These are phyloP conservation scores for Hemicentrotus pulcherrimus DNA, from an alignment of 35 echinoderm and acorn worm genomes.

Conservation along the genomic window DNA sequence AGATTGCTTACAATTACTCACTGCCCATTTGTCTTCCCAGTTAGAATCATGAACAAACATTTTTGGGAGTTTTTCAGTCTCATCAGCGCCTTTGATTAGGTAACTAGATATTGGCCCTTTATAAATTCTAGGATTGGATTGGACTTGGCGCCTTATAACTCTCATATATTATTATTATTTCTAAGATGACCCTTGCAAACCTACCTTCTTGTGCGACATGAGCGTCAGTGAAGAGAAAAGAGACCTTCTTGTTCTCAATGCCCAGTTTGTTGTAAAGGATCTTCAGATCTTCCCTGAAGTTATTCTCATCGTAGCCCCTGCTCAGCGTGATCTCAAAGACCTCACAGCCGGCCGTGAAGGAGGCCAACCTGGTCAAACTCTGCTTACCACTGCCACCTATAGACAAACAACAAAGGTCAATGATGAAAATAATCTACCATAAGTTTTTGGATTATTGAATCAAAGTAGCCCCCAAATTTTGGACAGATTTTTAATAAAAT, in stretches of 20 bases:
- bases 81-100: too few relatives aligned
- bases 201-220: constrained; percentile 97
- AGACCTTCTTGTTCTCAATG: constrained; percentile 91
- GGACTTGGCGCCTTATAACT: too few relatives aligned
- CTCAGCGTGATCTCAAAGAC: constrained; percentile 99
- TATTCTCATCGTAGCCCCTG: constrained; percentile 96
- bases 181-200: background rate
- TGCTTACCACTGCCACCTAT: constrained; percentile 99
- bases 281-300: constrained; percentile 96
- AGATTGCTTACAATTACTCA: too few relatives aligned
- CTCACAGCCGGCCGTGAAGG: constrained; percentile 93
- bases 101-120: too few relatives aligned
- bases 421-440: background rate
- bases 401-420: background rate
- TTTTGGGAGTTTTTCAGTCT: too few relatives aligned
- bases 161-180: too few relatives aligned
- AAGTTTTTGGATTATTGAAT: background rate
- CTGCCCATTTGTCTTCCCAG: too few relatives aligned
- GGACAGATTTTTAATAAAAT: too few relatives aligned
- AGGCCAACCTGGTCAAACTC: constrained; percentile 84
- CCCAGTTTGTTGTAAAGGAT: constrained; percentile 98
- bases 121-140: too few relatives aligned
- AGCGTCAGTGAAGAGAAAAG: constrained; percentile 94
- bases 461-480: too few relatives aligned
- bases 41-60: too few relatives aligned